These are phyloP conservation scores for Drosophila murphyi DNA, from an alignment of 1,140 invertebrate genomes.

Conservation along the genomic window DNA sequence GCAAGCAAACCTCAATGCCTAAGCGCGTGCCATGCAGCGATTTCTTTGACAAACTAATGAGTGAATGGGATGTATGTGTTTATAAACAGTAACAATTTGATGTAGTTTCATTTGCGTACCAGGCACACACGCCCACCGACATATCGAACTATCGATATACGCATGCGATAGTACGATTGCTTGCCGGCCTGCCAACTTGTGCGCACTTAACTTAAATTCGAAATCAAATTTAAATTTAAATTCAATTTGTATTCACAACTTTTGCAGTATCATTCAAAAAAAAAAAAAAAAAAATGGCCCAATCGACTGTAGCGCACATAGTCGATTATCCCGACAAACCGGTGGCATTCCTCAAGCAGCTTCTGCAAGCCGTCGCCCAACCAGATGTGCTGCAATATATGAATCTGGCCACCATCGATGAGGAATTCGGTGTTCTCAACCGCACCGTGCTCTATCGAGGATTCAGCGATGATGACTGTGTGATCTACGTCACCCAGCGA, in stretches of 20 bases:
- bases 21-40: slow-evolving; percentile 36
- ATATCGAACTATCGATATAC: slow-evolving; percentile 1
- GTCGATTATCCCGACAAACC: slow-evolving; percentile 49
- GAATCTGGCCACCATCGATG: slow-evolving; percentile 74
- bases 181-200: slow-evolving; percentile 27
- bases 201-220: neutral
- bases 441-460: slow-evolving; percentile 74
- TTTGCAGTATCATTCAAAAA: slow-evolving; percentile 6
- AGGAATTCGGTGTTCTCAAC: slow-evolving; percentile 71
- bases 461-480: slow-evolving; percentile 47
- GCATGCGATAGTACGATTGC: slow-evolving; percentile 11
- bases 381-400: slow-evolving; percentile 37
- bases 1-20: slow-evolving; percentile 17
- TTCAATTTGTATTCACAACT: neutral
- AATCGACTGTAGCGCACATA: slow-evolving; percentile 59
- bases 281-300: slow-evolving; percentile 24
- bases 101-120: slow-evolving; percentile 34
- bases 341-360: slow-evolving; percentile 53
- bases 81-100: slow-evolving; percentile 42
- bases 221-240: slow-evolving; percentile 20
- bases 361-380: slow-evolving; percentile 30
- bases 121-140: slow-evolving; percentile 19
- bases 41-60: slow-evolving; percentile 33
- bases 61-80: slow-evolving; percentile 26
- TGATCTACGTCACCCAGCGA: slow-evolving; percentile 73